Percentiles rank a stretch among this genome's conserved stretches.
Conservation (phyloP, 30 jellyfish, hydroid and myxozoan species). For the Aurelia aurita complex sp. Pacific region DNA sequence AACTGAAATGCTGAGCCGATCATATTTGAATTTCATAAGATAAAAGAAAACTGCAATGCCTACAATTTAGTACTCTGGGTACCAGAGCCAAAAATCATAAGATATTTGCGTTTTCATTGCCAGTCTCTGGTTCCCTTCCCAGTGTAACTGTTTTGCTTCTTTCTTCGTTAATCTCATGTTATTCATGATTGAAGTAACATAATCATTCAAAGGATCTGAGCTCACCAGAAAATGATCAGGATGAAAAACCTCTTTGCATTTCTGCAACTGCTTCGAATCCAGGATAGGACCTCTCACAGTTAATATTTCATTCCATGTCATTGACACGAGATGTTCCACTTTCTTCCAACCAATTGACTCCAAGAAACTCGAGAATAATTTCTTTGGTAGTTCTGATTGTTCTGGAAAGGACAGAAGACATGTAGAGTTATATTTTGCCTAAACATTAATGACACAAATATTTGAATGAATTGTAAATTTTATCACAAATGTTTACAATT, state of each 20-base stretch:
- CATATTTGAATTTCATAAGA: too few relatives aligned
- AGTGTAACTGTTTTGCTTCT: too few relatives aligned
- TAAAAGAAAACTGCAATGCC: too few relatives aligned
- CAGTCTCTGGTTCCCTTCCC: too few relatives aligned
- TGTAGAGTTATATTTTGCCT: background rate
- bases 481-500: too few relatives aligned
- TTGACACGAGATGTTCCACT: conserved; percentile 15
- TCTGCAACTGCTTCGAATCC: background rate
- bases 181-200: background rate
- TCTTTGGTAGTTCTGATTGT: conserved; percentile 15
- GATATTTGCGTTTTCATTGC: too few relatives aligned
- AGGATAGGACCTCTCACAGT: conserved; percentile 16
- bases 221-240: conserved; percentile 77
- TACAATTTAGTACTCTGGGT: too few relatives aligned
- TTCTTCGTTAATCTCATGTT: too few relatives aligned
- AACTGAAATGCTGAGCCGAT: too few relatives aligned
- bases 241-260: conserved; percentile 37
- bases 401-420: background rate
- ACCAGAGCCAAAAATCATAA: too few relatives aligned
- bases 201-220: background rate
- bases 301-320: conserved; percentile 34
- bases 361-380: conserved; percentile 10
- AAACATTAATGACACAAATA: background rate
- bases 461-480: background rate
- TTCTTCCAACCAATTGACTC: conserved; percentile 17